phyloP scores from a whole-genome alignment of 2,113 vertebrate genomes.

The Protobothrops mucrosquamatus region DNA sequence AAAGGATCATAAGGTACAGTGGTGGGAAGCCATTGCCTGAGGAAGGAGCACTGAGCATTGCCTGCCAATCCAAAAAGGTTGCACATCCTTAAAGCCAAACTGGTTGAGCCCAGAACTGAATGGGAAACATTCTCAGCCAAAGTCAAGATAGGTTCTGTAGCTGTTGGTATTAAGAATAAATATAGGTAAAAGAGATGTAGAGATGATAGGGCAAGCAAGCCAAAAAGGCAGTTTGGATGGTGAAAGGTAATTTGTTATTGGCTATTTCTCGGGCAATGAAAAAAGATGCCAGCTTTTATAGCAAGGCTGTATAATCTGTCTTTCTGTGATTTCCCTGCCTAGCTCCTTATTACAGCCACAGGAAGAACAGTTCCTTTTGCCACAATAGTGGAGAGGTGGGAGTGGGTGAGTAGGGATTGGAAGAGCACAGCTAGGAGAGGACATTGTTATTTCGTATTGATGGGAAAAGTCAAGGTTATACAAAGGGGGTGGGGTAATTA shows the following conservation, averaged over 20 bases:
- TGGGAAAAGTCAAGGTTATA: constrained; percentile 43
- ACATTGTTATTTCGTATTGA: neutral
- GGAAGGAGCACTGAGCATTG: neutral
- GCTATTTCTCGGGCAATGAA: neutral
- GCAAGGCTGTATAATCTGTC: neutral
- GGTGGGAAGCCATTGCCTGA: neutral
- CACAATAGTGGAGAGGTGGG: constrained; percentile 41
- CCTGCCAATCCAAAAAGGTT: neutral
- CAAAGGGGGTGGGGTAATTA: constrained; percentile 20
- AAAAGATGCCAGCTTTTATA: too few relatives aligned
- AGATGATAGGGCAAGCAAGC: neutral
- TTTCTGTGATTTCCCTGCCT: neutral
- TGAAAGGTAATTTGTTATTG: neutral
- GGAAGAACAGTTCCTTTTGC: neutral
- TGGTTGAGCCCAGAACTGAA: neutral
- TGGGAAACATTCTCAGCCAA: neutral
- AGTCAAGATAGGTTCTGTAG: neutral
- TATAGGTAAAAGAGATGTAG: neutral
- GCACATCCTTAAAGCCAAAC: too few relatives aligned
- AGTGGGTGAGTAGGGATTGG: neutral
- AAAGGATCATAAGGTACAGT: neutral
- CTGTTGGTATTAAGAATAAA: neutral
- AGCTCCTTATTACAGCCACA: neutral
- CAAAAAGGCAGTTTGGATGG: neutral
- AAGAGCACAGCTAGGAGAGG: constrained; percentile 7